Evolutionary conservation across 2,113 vertebrate species (phyloP).

Genomic region (Ceyx melanurus): DNA sequence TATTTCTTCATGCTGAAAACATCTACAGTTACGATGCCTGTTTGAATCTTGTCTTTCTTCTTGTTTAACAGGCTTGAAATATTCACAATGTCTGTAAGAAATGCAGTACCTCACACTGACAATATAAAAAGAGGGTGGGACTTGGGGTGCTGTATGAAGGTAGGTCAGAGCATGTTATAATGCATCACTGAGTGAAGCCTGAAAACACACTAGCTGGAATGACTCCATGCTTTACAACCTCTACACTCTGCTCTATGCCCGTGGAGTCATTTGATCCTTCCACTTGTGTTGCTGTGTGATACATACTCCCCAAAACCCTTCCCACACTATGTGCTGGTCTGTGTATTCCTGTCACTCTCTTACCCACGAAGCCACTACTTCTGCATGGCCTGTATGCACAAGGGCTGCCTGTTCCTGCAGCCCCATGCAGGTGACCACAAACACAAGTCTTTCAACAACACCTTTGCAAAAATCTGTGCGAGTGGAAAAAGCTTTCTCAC

Average conservation of each 20-base stretch:
- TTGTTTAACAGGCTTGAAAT: background rate
- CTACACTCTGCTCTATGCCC: too few species aligned
- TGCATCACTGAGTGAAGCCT: background rate
- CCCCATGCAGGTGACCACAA: background rate
- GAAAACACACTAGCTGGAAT: background rate
- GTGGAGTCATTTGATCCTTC: too few species aligned
- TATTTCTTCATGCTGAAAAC: background rate
- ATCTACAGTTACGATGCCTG: background rate
- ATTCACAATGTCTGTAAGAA: background rate
- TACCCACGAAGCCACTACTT: rapidly evolving
- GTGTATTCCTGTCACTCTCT: background rate
- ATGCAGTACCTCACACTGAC: background rate
- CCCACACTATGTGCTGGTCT: rapidly evolving
- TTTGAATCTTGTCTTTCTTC: background rate
- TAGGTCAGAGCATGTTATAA: background rate
- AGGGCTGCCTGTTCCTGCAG: background rate
- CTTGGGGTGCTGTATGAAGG: background rate
- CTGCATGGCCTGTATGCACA: rapidly evolving
- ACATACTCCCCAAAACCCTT: background rate
- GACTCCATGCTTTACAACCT: background rate
- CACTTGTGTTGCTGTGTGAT: background rate
- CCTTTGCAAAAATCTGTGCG: rapidly evolving
- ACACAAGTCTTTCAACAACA: background rate
- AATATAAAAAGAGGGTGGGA: background rate
- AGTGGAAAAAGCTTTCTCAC: background rate